A percentile compares a stretch with the other conserved stretches of the same genome.
Conservation (phyloP, 2,888 invertebrate species). For the Dynastes maya region DNA sequence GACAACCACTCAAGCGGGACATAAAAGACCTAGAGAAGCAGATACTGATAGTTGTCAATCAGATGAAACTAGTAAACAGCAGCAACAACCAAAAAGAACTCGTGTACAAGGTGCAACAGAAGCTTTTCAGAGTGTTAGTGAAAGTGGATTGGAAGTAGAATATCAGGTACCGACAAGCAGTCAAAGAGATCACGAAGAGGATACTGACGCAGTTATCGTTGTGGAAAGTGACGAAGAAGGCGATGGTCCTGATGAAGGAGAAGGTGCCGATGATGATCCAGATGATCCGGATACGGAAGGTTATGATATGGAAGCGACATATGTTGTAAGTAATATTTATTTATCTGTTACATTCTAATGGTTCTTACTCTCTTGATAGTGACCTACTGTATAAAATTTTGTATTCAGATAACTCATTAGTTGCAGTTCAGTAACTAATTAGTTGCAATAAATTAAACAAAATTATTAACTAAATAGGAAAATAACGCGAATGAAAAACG, state of each 20-base stretch:
- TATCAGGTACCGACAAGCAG: slow-evolving; percentile 91
- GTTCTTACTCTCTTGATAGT: too few relatives aligned
- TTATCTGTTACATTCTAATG: neutral
- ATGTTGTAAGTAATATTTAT: slow-evolving; percentile 51
- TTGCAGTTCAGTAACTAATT: too few relatives aligned
- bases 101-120: slow-evolving; percentile 67
- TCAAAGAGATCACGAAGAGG: slow-evolving; percentile 89
- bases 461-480: too few relatives aligned
- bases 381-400: too few relatives aligned
- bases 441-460: too few relatives aligned
- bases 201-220: slow-evolving; percentile 77
- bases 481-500: too few relatives aligned
- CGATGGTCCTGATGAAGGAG: slow-evolving; percentile 71
- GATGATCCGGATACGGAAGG: slow-evolving; percentile 75
- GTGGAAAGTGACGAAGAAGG: slow-evolving; percentile 88
- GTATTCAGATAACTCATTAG: too few relatives aligned
- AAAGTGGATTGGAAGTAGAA: slow-evolving; percentile 80
- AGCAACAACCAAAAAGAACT: slow-evolving; percentile 71
- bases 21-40: slow-evolving; percentile 76
- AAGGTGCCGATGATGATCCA: slow-evolving; percentile 72
- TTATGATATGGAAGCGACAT: slow-evolving; percentile 72
- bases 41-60: slow-evolving; percentile 73
- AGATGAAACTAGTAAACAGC: slow-evolving; percentile 71
- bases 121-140: slow-evolving; percentile 62
- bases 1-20: slow-evolving; percentile 78